Conservation (phyloP, 2,888 invertebrate genomes). For the Shargacucullia verbasci region DNA sequence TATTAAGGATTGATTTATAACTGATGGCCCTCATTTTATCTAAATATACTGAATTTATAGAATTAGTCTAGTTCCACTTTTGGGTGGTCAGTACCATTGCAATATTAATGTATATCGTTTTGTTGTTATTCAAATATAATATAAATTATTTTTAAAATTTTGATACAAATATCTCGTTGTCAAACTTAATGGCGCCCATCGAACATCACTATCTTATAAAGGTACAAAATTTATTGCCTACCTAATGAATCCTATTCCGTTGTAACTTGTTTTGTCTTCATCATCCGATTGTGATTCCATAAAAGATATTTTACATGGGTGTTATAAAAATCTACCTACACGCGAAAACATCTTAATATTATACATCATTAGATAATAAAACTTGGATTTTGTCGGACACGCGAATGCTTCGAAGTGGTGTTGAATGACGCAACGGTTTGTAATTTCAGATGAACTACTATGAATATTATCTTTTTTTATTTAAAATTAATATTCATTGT, state of each 20-base stretch:
- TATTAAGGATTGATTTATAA: too few species aligned
- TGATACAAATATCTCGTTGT: slow-evolving; percentile 23
- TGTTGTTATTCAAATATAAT: too few species aligned
- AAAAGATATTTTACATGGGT: slow-evolving; percentile 34
- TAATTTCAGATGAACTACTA: slow-evolving; percentile 40
- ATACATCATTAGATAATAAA: slow-evolving; percentile 38
- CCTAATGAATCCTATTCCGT: slow-evolving; percentile 32
- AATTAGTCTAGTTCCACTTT: slow-evolving; percentile 37
- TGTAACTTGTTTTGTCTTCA: slow-evolving; percentile 40
- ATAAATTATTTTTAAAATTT: slow-evolving; percentile 14
- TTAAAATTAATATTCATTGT: too few species aligned
- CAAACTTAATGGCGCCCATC: slow-evolving; percentile 30
- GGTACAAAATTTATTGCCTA: slow-evolving; percentile 38
- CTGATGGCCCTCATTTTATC: too few species aligned
- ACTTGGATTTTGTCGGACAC: slow-evolving; percentile 20
- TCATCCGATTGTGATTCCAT: slow-evolving; percentile 34
- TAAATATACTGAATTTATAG: too few species aligned
- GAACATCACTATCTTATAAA: slow-evolving; percentile 40
- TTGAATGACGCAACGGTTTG: slow-evolving; percentile 22
- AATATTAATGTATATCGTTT: slow-evolving; percentile 24
- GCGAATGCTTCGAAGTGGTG: slow-evolving; percentile 5
- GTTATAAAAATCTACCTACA: slow-evolving; percentile 52
- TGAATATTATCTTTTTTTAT: neutral
- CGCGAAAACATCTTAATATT: slow-evolving; percentile 32
- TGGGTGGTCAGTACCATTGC: slow-evolving; percentile 67